Evolutionary conservation across 2,797 vertebrate genomes (phyloP).

Genomic region (Eospalax fontanierii): DNA sequence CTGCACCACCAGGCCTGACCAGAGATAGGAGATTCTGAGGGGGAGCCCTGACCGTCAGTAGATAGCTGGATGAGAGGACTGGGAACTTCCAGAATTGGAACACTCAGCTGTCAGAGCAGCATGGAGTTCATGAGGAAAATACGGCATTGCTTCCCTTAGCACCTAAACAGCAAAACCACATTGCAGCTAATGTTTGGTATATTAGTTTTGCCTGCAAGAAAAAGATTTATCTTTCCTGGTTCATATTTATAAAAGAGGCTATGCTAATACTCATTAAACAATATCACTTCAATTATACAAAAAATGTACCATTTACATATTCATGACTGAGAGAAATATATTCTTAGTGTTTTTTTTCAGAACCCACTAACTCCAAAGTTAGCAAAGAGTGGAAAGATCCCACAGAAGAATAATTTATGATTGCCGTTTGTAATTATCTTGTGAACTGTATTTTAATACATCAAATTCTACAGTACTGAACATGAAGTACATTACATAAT

Average conservation of each 20-base stretch:
- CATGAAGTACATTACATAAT: background rate
- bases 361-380: constrained; percentile 25
- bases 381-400: background rate
- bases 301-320: constrained; percentile 32
- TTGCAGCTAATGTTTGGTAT: background rate
- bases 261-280: background rate
- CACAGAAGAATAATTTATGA: constrained; percentile 16
- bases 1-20: too few species aligned
- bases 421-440: constrained; percentile 41
- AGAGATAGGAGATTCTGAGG: background rate
- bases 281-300: constrained; percentile 21
- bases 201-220: constrained; percentile 4
- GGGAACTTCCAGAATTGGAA: background rate
- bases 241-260: constrained; percentile 3
- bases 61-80: background rate
- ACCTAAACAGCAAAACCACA: background rate
- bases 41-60: background rate
- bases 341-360: constrained; percentile 42
- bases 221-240: constrained; percentile 1
- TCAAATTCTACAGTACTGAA: constrained; percentile 9
- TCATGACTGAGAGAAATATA: constrained; percentile 43
- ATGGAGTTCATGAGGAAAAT: background rate
- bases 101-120: background rate
- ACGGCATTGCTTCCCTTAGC: background rate
- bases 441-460: constrained; percentile 19